Evolutionary conservation across 2,797 vertebrate genomes (phyloP).

Genomic region (Amphiprion clarkii): DNA sequence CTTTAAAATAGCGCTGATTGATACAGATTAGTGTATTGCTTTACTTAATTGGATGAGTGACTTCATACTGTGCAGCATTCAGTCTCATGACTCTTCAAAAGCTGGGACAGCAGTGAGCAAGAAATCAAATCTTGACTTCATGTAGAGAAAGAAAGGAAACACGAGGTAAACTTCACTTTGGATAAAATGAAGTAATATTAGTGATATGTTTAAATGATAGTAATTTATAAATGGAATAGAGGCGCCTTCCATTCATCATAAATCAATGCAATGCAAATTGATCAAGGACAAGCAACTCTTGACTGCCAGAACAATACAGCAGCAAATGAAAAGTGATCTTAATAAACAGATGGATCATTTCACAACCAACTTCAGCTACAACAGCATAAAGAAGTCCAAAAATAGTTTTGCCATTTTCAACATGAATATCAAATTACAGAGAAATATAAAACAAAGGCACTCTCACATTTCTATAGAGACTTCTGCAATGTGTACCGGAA

Average conservation of each 20-base stretch:
- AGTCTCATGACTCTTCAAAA: slow-evolving; percentile 19
- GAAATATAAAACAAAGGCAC: neutral
- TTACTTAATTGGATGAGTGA: slow-evolving; percentile 32
- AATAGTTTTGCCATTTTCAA: neutral
- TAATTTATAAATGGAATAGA: slow-evolving; percentile 4
- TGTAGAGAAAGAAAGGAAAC: neutral
- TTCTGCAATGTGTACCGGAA: neutral
- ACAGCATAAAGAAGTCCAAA: neutral
- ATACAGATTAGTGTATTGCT: slow-evolving; percentile 16
- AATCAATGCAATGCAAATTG: neutral
- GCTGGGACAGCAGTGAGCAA: slow-evolving; percentile 10
- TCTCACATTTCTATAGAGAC: neutral
- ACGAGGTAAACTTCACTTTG: neutral
- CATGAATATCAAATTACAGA: neutral
- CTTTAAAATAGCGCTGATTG: slow-evolving; percentile 28
- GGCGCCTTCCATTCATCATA: slow-evolving; percentile 6
- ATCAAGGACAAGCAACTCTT: slow-evolving; percentile 21
- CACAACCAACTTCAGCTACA: neutral
- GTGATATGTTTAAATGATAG: neutral
- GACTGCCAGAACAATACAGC: slow-evolving; percentile 6
- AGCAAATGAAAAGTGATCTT: slow-evolving; percentile 12
- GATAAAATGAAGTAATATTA: too few species aligned
- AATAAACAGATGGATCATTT: slow-evolving; percentile 13
- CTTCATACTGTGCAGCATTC: slow-evolving; percentile 26
- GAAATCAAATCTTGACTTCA: slow-evolving; percentile 19